Base-by-base conservation (phyloP, 2,888 invertebrate genomes). In the Elmis aenea region DNA sequence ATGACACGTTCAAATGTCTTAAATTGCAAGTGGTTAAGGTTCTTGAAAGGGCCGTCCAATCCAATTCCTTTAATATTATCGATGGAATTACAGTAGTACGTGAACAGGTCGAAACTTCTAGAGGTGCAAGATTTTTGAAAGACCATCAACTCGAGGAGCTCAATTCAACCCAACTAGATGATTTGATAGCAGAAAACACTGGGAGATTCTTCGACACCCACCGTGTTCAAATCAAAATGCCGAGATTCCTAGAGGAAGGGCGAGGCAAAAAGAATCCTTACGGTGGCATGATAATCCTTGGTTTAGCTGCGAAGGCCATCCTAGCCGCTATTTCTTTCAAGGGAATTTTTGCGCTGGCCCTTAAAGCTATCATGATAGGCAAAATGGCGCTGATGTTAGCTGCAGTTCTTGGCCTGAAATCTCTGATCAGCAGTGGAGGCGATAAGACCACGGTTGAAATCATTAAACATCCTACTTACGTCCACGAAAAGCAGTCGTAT, bases 401-500 rank as follows among this genome's bases (percentile, higher is more conserved):
- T 45, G 82, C 82, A 12, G 83, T 89, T 46, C 80, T 89, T 50
- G 88, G 85, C 0, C 68, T 89, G 33, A 88, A 88, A 71, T 86
- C 87, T 55, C 69, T 89, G 16, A 77, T 88, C 14, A 76, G 79
- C 3, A 66, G 70, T 12, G 73, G 73, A 29, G 77, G 79, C 10
- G 77, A 81, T 39, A 84, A 86, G 55, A 87, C 86, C 1, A 87
- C 87, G 3, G 83, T 87, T 50, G 88, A 89, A 67, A 86, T 89
- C 50, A 82, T 89, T 33, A 88, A 88, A 62, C 83, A 87, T 66
- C 89, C 88, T n/a, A 82, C 85, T 57, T 79, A 86, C 33, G 81
- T 28, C 3, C 35, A 41, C n/a, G 20, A 14, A 9, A 33, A 25
- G 5, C 33, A 36, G 11, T 11, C 29, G 4, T 24, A 33, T 12